These are phyloP conservation scores for Xylocampa areola DNA, from an alignment of 2,888 invertebrate genomes.

Conservation along the genomic window DNA sequence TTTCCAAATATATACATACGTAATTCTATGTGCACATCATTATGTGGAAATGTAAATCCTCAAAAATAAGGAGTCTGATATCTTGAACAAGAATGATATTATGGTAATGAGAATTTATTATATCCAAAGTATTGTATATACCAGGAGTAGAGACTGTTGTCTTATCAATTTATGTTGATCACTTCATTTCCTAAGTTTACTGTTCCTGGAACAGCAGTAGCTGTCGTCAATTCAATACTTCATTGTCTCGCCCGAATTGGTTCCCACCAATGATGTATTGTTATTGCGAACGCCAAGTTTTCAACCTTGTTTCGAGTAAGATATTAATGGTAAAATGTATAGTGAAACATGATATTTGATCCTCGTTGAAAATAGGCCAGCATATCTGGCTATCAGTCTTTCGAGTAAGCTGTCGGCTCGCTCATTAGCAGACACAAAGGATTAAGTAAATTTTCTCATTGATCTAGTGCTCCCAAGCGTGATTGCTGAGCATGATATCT, in stretches of 20 bases:
- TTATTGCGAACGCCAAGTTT: constrained; percentile 29
- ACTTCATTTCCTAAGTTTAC: constrained; percentile 34
- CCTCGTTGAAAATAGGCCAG: background rate
- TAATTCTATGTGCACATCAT: constrained; percentile 50
- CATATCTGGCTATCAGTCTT: no score
- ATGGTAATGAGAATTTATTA: constrained; percentile 10
- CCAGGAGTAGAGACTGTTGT: constrained; percentile 17
- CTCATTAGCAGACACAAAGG: no score
- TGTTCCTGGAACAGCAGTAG: constrained; percentile 40
- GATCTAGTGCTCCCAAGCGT: no score
- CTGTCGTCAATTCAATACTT: constrained; percentile 43
- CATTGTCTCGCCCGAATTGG: constrained; percentile 48
- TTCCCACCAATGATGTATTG: constrained; percentile 41
- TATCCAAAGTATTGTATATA: constrained; percentile 17
- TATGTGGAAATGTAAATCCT: constrained; percentile 12
- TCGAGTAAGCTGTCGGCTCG: no score
- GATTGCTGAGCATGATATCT: no score
- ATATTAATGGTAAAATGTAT: constrained; percentile 17
- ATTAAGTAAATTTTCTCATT: no score
- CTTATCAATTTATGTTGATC: constrained; percentile 24
- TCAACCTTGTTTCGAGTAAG: constrained; percentile 19
- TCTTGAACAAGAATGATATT: constrained; percentile 1
- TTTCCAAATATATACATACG: constrained; percentile 63
- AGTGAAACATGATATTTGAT: background rate
- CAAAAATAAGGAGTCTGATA: constrained; percentile 4